phyloP scores from a whole-genome alignment of 2,888 invertebrate species.

The Eristalis pertinax region DNA sequence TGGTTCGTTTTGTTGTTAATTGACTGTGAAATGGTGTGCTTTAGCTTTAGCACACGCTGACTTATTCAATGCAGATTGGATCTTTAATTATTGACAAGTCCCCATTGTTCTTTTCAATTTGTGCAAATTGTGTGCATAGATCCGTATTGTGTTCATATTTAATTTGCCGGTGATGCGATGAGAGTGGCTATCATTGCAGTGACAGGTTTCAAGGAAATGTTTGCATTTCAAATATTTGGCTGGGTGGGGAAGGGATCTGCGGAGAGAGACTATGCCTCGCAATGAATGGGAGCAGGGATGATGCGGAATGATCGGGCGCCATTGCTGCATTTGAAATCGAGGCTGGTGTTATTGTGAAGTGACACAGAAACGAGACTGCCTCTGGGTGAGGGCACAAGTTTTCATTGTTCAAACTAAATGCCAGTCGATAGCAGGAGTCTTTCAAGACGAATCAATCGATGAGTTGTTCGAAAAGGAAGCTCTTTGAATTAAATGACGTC shows the following conservation, averaged over 20 bases:
- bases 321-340: no score
- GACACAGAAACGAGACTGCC: no score
- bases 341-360: no score
- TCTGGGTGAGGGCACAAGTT: no score
- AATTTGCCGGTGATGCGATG: background rate
- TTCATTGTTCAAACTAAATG: no score
- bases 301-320: no score
- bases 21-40: conserved; percentile 27
- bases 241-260: background rate
- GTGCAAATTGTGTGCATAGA: background rate
- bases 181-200: background rate
- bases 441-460: no score
- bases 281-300: no score
- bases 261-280: no score
- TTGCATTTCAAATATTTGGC: background rate
- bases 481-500: no score
- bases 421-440: no score
- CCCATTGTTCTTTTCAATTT: background rate
- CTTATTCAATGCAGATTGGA: background rate
- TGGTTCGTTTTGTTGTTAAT: conserved; percentile 30
- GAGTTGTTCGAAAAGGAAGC: no score
- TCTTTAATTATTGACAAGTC: background rate
- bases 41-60: background rate
- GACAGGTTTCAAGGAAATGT: background rate
- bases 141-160: background rate